phyloP scores from a whole-genome alignment of 2,113 vertebrate species.

The Sula dactylatra region DNA sequence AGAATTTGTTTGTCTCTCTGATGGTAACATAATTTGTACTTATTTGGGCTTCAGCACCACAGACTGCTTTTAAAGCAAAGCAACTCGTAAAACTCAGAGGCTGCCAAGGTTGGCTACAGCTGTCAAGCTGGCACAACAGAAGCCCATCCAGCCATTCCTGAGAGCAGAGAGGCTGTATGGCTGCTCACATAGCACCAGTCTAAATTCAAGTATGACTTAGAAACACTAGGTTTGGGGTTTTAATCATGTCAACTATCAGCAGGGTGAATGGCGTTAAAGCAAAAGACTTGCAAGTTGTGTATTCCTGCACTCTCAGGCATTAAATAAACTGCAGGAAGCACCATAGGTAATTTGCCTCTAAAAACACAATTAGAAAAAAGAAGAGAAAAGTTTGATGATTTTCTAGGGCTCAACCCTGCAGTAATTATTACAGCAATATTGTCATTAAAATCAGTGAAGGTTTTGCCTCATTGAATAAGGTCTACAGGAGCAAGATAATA shows the following conservation, averaged over 20 bases:
- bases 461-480: slow-evolving; percentile 1
- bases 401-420: not conserved
- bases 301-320: not conserved
- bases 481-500: not conserved
- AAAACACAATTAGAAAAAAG: not conserved
- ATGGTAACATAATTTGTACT: slow-evolving; percentile 48
- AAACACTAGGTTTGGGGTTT: not conserved
- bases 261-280: not conserved
- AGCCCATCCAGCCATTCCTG: not conserved
- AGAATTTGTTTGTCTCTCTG: slow-evolving; percentile 60
- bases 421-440: not conserved
- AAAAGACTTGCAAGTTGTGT: not conserved
- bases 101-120: not conserved
- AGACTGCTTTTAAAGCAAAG: slow-evolving; percentile 14
- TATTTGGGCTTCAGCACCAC: not conserved
- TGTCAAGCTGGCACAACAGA: not conserved
- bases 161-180: not conserved
- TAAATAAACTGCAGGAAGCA: not conserved
- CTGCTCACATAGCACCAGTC: not conserved
- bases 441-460: slow-evolving; percentile 6
- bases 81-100: slow-evolving; percentile 5
- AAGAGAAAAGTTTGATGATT: not conserved
- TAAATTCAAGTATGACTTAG: not conserved
- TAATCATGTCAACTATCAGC: not conserved
- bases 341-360: not conserved